Conservation (phyloP, 2,888 invertebrate genomes). For the Parochlus steinenii region DNA sequence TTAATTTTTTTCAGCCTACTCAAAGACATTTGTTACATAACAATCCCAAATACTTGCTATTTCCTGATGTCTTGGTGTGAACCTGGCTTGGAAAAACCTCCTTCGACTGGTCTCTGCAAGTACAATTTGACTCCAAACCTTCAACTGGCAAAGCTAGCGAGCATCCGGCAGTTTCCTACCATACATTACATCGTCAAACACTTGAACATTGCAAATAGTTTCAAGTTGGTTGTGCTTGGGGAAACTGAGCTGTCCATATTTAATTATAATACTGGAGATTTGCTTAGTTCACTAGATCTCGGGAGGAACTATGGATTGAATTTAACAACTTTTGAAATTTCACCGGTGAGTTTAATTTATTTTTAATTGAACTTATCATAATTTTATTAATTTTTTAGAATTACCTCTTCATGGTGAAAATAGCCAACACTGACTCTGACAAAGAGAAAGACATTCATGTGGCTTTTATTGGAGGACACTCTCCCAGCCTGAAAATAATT, state of each 20-base stretch:
- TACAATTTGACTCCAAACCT: slow-evolving; percentile 11
- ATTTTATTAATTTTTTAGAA: too few species aligned
- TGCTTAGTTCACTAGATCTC: slow-evolving; percentile 7
- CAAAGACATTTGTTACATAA: slow-evolving; percentile 6
- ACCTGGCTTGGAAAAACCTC: neutral
- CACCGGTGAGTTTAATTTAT: slow-evolving; percentile 2
- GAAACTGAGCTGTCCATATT: slow-evolving; percentile 7
- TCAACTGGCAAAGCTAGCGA: slow-evolving; percentile 6
- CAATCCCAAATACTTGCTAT: slow-evolving; percentile 8
- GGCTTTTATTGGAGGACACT: too few species aligned
- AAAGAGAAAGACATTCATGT: too few species aligned
- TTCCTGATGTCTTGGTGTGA: slow-evolving; percentile 10
- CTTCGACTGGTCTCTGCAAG: slow-evolving; percentile 3
- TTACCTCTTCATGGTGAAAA: too few species aligned
- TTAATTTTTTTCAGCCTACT: neutral
- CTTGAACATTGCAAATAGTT: slow-evolving; percentile 8
- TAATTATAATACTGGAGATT: slow-evolving; percentile 10
- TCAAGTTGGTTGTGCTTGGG: slow-evolving; percentile 4
- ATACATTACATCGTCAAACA: slow-evolving; percentile 6
- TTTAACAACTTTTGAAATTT: slow-evolving; percentile 4
- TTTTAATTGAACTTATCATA: neutral
- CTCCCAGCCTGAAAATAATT: too few species aligned
- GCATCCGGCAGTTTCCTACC: slow-evolving; percentile 9
- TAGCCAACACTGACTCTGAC: too few species aligned
- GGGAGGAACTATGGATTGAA: slow-evolving; percentile 6